Conservation (phyloP, 2,888 invertebrate species). For the Lochmaea capreae region DNA sequence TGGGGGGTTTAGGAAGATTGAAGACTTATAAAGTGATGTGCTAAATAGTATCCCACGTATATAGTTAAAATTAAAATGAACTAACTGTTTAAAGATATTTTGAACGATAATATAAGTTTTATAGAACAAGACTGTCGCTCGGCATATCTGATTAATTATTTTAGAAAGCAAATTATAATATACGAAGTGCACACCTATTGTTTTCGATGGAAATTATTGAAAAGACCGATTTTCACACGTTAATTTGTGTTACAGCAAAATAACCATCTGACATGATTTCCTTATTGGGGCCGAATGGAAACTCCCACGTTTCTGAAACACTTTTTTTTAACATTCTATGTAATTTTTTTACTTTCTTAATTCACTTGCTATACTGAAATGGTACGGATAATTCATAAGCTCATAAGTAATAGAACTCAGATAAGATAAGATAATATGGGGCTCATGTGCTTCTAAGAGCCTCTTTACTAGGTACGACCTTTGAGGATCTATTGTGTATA, state of each 20-base stretch:
- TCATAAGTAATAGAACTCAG: too few relatives aligned
- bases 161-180: slow-evolving; percentile 21
- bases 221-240: slow-evolving; percentile 39
- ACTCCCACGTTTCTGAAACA: slow-evolving; percentile 34
- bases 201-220: slow-evolving; percentile 35
- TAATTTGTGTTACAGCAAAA: slow-evolving; percentile 24
- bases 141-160: slow-evolving; percentile 7
- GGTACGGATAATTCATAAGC: too few relatives aligned
- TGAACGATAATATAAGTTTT: neutral
- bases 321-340: neutral
- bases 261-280: slow-evolving; percentile 33
- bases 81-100: neutral
- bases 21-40: too few relatives aligned
- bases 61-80: too few relatives aligned
- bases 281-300: slow-evolving; percentile 33
- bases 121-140: neutral
- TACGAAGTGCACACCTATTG: slow-evolving; percentile 26
- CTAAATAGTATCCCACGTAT: too few relatives aligned
- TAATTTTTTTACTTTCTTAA: slow-evolving; percentile 1
- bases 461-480: too few relatives aligned
- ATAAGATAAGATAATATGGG: too few relatives aligned
- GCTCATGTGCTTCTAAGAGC: too few relatives aligned
- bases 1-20: too few relatives aligned
- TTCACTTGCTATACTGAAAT: too few relatives aligned
- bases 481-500: too few relatives aligned